phyloP scores from a whole-genome alignment of 2,113 vertebrate species.

The Pseudorectes ferrugineus region DNA sequence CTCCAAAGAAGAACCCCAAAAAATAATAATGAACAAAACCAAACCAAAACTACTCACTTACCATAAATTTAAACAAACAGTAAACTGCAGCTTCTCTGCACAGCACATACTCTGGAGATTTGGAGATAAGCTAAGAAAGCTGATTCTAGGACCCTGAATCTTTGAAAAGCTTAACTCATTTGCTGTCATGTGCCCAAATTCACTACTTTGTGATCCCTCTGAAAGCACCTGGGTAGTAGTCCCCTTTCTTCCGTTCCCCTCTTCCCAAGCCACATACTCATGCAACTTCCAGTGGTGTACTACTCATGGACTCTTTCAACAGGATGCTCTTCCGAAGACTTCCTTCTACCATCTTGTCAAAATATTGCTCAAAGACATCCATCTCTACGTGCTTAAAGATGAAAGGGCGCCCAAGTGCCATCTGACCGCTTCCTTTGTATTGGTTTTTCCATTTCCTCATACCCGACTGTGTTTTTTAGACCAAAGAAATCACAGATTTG shows the following conservation, averaged over 20 bases:
- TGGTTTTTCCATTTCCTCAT: neutral
- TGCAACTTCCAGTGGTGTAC: neutral
- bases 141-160: neutral
- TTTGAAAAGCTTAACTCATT: neutral
- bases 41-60: neutral
- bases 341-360: neutral
- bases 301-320: neutral
- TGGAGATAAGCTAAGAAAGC: neutral
- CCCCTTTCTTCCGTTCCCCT: fast-evolving
- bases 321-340: neutral
- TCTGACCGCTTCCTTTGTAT: neutral
- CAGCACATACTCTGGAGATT: neutral
- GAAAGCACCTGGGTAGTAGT: neutral
- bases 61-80: neutral
- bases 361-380: neutral
- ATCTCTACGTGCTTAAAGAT: neutral
- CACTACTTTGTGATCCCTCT: neutral
- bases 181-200: neutral
- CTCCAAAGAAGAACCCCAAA: neutral
- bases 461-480: neutral
- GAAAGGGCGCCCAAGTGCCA: neutral
- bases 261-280: neutral
- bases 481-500: neutral
- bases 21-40: fast-evolving
- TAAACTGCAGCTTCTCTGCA: neutral